Percentiles rank a stretch among this genome's conserved stretches.
These are phyloP conservation scores for Beaufortia kweichowensis DNA, from an alignment of 2,113 vertebrate genomes.

Conservation along the genomic window DNA sequence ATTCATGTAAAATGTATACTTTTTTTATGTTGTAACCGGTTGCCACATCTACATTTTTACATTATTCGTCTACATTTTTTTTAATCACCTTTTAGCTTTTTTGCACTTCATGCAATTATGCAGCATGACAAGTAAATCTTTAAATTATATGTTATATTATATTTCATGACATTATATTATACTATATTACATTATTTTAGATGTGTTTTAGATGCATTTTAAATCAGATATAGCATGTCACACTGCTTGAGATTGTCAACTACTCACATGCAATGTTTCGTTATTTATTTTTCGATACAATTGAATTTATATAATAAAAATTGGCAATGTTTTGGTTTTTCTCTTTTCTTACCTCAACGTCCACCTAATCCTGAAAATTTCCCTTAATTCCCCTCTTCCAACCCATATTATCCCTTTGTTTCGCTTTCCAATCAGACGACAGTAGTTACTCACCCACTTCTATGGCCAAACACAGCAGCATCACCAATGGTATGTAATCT, in stretches of 20 bases:
- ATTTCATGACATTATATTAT: too few relatives aligned
- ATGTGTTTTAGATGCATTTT: too few relatives aligned
- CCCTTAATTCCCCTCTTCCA: conserved; percentile 38
- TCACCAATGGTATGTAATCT: conserved; percentile 77
- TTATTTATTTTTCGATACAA: not conserved
- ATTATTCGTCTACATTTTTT: too few relatives aligned
- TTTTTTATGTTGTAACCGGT: not conserved
- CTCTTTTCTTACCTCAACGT: conserved; percentile 59
- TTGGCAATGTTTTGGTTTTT: conserved; percentile 48
- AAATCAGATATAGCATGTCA: not conserved
- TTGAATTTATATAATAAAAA: too few relatives aligned
- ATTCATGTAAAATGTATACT: not conserved
- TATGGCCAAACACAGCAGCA: conserved; percentile 70
- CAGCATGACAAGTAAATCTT: too few relatives aligned
- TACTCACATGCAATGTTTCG: not conserved
- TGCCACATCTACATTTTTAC: too few relatives aligned
- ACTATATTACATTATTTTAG: too few relatives aligned
- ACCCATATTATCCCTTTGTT: conserved; percentile 46
- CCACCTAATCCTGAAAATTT: conserved; percentile 54
- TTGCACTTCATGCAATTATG: too few relatives aligned
- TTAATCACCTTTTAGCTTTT: not conserved
- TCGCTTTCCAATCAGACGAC: conserved; percentile 68
- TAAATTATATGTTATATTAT: too few relatives aligned
- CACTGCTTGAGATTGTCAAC: not conserved
- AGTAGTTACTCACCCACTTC: conserved; percentile 66